A percentile compares a stretch with the other conserved stretches of the same genome.
These are phyloP conservation scores for Xanthia icteritia DNA, from an alignment of 2,888 invertebrate genomes.

Conservation along the genomic window DNA sequence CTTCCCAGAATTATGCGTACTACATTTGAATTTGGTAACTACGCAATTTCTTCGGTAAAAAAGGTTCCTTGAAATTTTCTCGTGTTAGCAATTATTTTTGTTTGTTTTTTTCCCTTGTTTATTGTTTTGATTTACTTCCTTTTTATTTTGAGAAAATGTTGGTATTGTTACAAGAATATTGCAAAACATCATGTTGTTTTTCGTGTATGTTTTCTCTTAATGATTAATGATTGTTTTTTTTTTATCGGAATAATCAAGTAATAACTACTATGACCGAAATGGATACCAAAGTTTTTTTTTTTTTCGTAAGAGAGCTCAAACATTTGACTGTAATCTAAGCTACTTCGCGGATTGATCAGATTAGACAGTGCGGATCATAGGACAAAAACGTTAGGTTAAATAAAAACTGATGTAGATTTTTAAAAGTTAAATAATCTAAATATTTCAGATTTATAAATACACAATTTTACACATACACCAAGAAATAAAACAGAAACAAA, in stretches of 20 bases:
- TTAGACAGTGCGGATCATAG: background rate
- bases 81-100: slow-evolving; percentile 14
- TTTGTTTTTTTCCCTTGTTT: slow-evolving; percentile 14
- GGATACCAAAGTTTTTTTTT: background rate
- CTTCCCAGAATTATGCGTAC: slow-evolving; percentile 21
- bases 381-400: background rate
- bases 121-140: slow-evolving; percentile 27
- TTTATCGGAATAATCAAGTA: background rate
- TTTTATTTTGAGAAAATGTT: slow-evolving; percentile 14
- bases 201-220: background rate
- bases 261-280: background rate
- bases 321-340: background rate
- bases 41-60: slow-evolving; percentile 14
- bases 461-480: background rate
- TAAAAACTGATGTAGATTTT: background rate
- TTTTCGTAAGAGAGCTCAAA: background rate
- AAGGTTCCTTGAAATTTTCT: slow-evolving; percentile 9
- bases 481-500: background rate
- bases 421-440: background rate
- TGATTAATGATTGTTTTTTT: background rate
- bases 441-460: background rate
- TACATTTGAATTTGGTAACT: slow-evolving; percentile 27
- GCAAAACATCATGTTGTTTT: slow-evolving; percentile 3
- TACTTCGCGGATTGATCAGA: background rate
- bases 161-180: slow-evolving; percentile 16